Conservation (phyloP, 2,113 vertebrate species). For the Vombatus ursinus region DNA sequence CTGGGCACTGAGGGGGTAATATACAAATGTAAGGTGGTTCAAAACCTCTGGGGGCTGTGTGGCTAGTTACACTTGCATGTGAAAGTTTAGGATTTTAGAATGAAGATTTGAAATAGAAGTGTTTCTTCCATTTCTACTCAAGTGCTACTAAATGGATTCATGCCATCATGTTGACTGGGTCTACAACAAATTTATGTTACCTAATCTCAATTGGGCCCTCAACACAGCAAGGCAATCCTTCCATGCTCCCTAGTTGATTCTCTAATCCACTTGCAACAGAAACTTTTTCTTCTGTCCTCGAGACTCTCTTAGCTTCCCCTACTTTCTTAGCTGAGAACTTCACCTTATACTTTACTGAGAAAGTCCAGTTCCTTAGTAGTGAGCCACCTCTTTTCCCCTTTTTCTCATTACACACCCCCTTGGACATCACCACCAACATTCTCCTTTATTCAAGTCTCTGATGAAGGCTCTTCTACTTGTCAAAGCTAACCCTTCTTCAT, state of each 20-base stretch:
- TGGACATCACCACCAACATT: too few relatives aligned
- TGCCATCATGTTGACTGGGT: neutral
- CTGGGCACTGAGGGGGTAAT: neutral
- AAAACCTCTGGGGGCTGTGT: neutral
- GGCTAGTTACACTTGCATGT: neutral
- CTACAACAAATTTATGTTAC: neutral
- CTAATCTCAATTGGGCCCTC: neutral
- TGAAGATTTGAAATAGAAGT: neutral
- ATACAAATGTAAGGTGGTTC: neutral
- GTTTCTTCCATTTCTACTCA: neutral
- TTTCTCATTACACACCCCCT: too few relatives aligned
- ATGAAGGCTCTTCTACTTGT: too few relatives aligned
- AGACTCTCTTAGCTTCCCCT: too few relatives aligned
- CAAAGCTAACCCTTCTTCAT: too few relatives aligned
- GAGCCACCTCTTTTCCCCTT: too few relatives aligned
- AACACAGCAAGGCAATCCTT: neutral
- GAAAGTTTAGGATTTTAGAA: neutral
- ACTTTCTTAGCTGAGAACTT: too few relatives aligned
- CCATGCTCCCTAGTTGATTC: neutral
- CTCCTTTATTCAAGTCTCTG: too few relatives aligned
- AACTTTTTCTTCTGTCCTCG: neutral
- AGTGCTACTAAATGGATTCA: neutral
- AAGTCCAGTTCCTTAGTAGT: too few relatives aligned
- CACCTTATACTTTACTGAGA: too few relatives aligned
- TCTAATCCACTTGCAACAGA: neutral